Evolutionary conservation across 2,888 invertebrate species (phyloP).

Genomic region (Phrixothrix hirtus): DNA sequence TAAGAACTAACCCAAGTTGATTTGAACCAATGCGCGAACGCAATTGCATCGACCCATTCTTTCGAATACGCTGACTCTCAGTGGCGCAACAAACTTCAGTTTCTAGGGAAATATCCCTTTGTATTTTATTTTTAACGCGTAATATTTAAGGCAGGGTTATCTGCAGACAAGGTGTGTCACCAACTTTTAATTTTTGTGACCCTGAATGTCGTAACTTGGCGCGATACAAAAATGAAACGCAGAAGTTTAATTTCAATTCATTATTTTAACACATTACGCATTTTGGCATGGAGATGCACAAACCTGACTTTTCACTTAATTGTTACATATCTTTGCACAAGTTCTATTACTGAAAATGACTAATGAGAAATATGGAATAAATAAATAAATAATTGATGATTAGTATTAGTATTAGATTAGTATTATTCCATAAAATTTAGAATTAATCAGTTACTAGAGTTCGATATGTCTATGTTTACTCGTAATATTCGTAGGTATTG

Average conservation of each 20-base stretch:
- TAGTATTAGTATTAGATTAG: too few relatives aligned
- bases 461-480: too few relatives aligned
- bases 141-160: slow-evolving; percentile 5
- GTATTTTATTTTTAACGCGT: slow-evolving; percentile 5
- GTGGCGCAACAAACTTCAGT: slow-evolving; percentile 11
- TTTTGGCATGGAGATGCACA: not conserved
- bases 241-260: too few relatives aligned
- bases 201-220: too few relatives aligned
- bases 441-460: too few relatives aligned
- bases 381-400: too few relatives aligned
- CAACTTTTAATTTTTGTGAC: not conserved
- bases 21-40: slow-evolving; percentile 42
- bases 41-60: slow-evolving; percentile 41
- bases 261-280: not conserved
- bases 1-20: slow-evolving; percentile 30
- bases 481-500: too few relatives aligned
- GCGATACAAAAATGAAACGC: too few relatives aligned
- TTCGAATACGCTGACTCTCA: slow-evolving; percentile 12
- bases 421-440: too few relatives aligned
- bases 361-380: too few relatives aligned
- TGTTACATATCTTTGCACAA: too few relatives aligned
- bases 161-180: slow-evolving; percentile 4
- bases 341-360: too few relatives aligned
- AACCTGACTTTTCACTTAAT: not conserved
- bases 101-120: slow-evolving; percentile 3